Conservation (phyloP, 2,888 invertebrate genomes). For the Bombylius discolor region DNA sequence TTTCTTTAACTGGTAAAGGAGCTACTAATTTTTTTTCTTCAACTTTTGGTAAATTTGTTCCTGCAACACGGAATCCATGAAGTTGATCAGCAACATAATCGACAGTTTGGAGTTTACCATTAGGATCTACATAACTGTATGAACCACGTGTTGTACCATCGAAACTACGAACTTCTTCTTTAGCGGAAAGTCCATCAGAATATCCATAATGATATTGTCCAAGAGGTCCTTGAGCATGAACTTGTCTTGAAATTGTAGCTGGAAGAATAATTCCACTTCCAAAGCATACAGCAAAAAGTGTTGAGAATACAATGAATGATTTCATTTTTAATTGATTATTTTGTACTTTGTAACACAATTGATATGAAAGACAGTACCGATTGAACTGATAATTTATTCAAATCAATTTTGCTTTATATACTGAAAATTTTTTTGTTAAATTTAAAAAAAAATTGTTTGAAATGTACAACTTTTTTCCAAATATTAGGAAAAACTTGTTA, state of each 20-base stretch:
- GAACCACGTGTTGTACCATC: constrained; percentile 43
- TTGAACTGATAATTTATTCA: too few relatives aligned
- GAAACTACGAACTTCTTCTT: constrained; percentile 39
- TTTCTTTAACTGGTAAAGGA: not conserved
- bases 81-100: constrained; percentile 39
- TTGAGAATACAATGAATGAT: constrained; percentile 21
- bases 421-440: too few relatives aligned
- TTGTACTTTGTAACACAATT: constrained; percentile 1
- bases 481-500: too few relatives aligned
- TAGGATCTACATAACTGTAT: constrained; percentile 42
- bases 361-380: too few relatives aligned
- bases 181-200: constrained; percentile 40
- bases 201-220: constrained; percentile 45
- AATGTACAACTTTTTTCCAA: too few relatives aligned
- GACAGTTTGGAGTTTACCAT: constrained; percentile 40
- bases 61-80: constrained; percentile 42
- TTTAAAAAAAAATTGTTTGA: too few relatives aligned
- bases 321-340: constrained; percentile 22
- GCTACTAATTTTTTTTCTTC: not conserved
- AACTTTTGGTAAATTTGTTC: constrained; percentile 39
- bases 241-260: constrained; percentile 23
- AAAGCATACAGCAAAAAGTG: constrained; percentile 19
- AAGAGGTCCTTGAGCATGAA: constrained; percentile 42
- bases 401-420: too few relatives aligned
- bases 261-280: constrained; percentile 8